Evolutionary conservation across 2,113 vertebrate species (phyloP).

Genomic region (Ranitomeya imitator): DNA sequence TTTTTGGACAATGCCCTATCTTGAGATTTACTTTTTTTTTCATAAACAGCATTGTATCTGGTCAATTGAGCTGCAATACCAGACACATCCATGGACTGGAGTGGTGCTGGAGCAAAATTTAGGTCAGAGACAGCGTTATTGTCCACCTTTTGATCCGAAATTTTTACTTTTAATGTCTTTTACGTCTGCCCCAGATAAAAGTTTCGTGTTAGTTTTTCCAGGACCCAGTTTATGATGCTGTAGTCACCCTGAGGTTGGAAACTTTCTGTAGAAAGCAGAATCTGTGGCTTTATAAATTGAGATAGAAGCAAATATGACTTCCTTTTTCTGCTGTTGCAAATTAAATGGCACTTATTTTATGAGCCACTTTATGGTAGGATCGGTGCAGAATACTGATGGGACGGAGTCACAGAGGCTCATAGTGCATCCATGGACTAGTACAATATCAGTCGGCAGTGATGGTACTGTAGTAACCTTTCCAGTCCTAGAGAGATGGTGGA

Average conservation of each 20-base stretch:
- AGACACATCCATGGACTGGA: neutral
- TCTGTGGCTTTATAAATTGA: neutral
- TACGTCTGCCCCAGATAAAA: neutral
- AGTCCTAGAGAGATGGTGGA: neutral
- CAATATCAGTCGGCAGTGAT: neutral
- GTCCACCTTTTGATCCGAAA: too few relatives aligned
- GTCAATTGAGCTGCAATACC: neutral
- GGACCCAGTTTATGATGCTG: neutral
- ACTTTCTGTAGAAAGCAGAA: conserved; percentile 26
- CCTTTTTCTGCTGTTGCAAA: neutral
- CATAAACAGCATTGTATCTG: too few relatives aligned
- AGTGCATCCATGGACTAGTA: neutral
- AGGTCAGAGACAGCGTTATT: too few relatives aligned
- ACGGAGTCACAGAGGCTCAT: neutral
- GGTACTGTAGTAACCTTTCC: neutral
- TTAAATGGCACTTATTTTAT: neutral
- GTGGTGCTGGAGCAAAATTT: neutral
- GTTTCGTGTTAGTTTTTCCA: neutral
- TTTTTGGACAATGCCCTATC: too few relatives aligned
- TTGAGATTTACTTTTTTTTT: too few relatives aligned
- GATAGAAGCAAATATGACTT: neutral
- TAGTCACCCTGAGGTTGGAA: conserved; percentile 17
- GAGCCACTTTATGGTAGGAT: neutral
- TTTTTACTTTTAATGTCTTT: neutral
- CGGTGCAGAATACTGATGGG: neutral